phyloP scores from a whole-genome alignment of 2,888 invertebrate species.

The Zelleria hepariella region DNA sequence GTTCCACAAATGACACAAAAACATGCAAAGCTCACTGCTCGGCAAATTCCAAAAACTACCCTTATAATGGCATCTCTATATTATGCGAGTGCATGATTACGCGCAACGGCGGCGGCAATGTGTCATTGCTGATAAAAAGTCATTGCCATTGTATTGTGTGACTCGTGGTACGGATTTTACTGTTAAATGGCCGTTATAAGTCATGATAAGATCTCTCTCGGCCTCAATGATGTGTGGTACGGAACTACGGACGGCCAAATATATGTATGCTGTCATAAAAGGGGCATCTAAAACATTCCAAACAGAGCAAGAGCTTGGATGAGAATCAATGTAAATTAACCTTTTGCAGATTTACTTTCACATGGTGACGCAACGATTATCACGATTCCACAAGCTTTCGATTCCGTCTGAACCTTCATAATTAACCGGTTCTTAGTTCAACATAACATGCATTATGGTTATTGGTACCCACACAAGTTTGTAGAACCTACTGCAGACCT shows the following conservation, averaged over 20 bases:
- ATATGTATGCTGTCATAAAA: no score
- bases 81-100: not conserved
- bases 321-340: not conserved
- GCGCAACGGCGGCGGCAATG: conserved; percentile 21
- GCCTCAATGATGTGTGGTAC: no score
- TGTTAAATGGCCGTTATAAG: not conserved
- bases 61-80: not conserved
- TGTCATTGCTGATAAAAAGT: conserved; percentile 55
- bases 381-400: not conserved
- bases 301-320: no score
- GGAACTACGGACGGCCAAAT: no score
- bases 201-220: no score
- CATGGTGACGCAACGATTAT: not conserved
- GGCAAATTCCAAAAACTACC: not conserved
- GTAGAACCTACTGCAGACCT: no score
- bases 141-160: conserved; percentile 31
- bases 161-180: conserved; percentile 22
- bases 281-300: no score
- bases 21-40: not conserved
- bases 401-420: not conserved
- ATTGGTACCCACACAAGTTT: no score
- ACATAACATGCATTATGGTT: not conserved
- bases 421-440: not conserved
- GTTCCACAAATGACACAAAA: no score
- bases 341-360: not conserved